phyloP scores from a whole-genome alignment of 2,113 vertebrate genomes.

The Carassius auratus region DNA sequence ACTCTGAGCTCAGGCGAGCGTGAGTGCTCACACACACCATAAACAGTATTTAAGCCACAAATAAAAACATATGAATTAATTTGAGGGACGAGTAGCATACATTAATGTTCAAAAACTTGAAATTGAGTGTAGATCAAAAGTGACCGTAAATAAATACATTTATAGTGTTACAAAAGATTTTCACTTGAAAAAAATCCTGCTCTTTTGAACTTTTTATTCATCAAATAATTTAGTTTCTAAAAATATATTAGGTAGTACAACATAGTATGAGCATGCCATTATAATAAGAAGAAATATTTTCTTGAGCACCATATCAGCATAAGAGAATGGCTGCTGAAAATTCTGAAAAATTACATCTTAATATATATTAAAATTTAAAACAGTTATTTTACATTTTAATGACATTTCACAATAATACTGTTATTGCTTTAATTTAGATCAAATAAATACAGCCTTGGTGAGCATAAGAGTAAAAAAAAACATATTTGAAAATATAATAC shows the following conservation, averaged over 20 bases:
- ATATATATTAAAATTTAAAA: background rate
- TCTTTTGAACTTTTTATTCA: background rate
- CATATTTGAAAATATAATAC: too few species aligned
- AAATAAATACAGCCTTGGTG: background rate
- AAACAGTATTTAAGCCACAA: background rate
- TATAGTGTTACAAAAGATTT: too few species aligned
- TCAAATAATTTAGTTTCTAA: background rate
- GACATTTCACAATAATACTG: background rate
- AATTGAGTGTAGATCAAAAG: too few species aligned
- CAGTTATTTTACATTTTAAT: background rate
- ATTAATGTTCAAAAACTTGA: too few species aligned
- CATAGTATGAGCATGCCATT: background rate
- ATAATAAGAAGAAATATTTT: background rate
- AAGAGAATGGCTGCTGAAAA: background rate
- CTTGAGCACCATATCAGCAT: background rate
- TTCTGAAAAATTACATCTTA: background rate
- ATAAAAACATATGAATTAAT: background rate
- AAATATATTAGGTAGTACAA: background rate
- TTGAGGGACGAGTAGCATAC: too few species aligned
- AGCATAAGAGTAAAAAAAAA: background rate
- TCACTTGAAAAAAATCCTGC: too few species aligned
- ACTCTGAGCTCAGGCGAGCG: slow-evolving; percentile 69
- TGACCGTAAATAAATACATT: too few species aligned
- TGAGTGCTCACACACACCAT: background rate
- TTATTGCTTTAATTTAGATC: too few species aligned